A percentile compares a stretch with the other conserved stretches of the same genome.
These are phyloP conservation scores for Euplagia quadripunctaria DNA, from an alignment of 2,888 invertebrate genomes.

Conservation along the genomic window DNA sequence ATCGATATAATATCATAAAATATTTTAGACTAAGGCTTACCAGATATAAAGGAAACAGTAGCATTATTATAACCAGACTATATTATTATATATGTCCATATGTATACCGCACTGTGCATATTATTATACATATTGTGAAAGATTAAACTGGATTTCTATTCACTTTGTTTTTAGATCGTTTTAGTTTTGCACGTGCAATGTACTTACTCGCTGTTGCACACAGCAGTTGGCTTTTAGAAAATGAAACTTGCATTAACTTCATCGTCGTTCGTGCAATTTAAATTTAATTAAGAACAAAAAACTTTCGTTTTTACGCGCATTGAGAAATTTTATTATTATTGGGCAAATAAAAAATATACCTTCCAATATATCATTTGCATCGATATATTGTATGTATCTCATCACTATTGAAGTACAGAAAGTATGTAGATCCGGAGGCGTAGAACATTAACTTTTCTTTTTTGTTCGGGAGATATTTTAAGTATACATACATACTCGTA, in stretches of 20 bases:
- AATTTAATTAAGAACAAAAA: not conserved
- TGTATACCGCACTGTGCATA: too few relatives aligned
- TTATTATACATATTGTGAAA: not conserved
- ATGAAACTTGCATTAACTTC: not conserved
- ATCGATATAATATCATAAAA: too few relatives aligned
- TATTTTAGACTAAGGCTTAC: too few relatives aligned
- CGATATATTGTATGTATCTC: slow-evolving; percentile 27
- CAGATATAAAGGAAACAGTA: too few relatives aligned
- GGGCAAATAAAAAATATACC: not conserved
- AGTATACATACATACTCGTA: slow-evolving; percentile 39
- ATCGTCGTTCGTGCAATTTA: not conserved
- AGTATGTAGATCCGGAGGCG: slow-evolving; percentile 51
- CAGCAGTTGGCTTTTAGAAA: not conserved
- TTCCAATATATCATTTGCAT: slow-evolving; percentile 15
- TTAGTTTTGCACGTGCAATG: not conserved
- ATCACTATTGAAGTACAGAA: slow-evolving; percentile 35
- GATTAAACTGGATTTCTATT: not conserved
- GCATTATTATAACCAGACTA: too few relatives aligned
- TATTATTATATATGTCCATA: too few relatives aligned
- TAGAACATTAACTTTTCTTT: slow-evolving; percentile 52
- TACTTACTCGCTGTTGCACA: too few relatives aligned
- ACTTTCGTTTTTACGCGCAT: not conserved
- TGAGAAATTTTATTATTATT: not conserved
- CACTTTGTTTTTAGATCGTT: not conserved
- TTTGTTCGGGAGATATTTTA: slow-evolving; percentile 50